Conservation (phyloP, 2,113 vertebrate species). For the Daubentonia madagascariensis region DNA sequence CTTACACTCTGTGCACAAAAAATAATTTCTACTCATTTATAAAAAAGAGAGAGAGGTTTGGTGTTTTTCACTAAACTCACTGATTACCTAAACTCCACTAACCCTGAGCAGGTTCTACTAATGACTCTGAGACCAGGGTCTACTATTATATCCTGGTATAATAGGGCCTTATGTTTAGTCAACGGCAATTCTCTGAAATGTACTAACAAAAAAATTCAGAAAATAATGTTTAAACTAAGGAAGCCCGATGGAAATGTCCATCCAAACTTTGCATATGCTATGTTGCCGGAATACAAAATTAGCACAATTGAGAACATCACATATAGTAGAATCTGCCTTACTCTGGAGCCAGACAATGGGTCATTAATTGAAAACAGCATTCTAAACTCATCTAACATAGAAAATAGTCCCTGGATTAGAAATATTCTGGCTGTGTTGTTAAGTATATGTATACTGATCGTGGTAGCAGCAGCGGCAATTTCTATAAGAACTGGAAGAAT, state of each 20-base stretch:
- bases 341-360: accelerated
- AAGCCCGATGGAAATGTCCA: constrained; percentile 18
- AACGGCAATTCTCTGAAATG: neutral
- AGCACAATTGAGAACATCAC: constrained; percentile 24
- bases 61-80: neutral
- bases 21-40: neutral
- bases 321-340: constrained; percentile 34
- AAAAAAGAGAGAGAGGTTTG: neutral
- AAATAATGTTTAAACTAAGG: constrained; percentile 59
- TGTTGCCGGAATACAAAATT: constrained; percentile 72
- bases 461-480: neutral
- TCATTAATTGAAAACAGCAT: neutral
- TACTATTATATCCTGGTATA: constrained; percentile 74
- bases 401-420: neutral
- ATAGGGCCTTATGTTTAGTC: constrained; percentile 51
- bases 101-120: constrained; percentile 35
- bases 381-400: neutral
- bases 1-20: neutral
- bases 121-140: constrained; percentile 70
- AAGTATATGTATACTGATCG: constrained; percentile 46
- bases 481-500: constrained; percentile 40
- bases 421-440: constrained; percentile 7
- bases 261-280: constrained; percentile 61
- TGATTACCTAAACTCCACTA: constrained; percentile 63
- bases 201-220: constrained; percentile 12